A percentile compares a stretch with the other conserved stretches of the same genome.
These are phyloP conservation scores for Arvicanthis niloticus DNA, from an alignment of 2,113 vertebrate genomes.

Conservation along the genomic window DNA sequence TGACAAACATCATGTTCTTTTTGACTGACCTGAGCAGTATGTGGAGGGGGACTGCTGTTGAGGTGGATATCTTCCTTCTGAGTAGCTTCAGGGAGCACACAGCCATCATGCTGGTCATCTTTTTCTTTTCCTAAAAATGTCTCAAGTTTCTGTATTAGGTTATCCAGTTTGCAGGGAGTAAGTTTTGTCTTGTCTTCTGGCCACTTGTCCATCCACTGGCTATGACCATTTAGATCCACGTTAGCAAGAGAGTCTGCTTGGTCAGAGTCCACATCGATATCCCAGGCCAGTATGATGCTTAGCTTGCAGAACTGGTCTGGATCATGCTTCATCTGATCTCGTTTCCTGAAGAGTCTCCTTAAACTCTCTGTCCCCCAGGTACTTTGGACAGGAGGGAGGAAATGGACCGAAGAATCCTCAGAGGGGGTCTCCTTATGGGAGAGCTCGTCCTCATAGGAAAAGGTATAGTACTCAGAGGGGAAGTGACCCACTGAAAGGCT, in stretches of 20 bases:
- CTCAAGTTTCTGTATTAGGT: slow-evolving; percentile 61
- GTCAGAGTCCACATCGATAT: background rate
- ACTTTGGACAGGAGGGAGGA: slow-evolving; percentile 62
- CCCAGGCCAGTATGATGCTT: slow-evolving; percentile 55
- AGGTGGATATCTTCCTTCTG: background rate
- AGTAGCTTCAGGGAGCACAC: background rate
- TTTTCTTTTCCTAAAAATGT: slow-evolving; percentile 9
- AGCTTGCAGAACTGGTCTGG: slow-evolving; percentile 54
- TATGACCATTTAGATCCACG: background rate
- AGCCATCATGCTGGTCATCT: background rate
- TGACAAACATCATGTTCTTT: background rate
- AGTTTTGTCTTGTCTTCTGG: background rate
- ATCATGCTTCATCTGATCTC: background rate
- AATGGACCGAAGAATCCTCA: background rate
- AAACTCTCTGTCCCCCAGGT: background rate
- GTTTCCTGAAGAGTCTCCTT: background rate
- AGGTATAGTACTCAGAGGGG: slow-evolving; percentile 37
- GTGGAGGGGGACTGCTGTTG: background rate
- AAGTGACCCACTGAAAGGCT: slow-evolving; percentile 65
- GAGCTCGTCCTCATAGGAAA: background rate
- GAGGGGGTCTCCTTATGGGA: background rate
- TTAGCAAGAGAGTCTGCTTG: background rate
- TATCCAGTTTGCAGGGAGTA: slow-evolving; percentile 34
- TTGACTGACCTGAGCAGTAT: background rate
- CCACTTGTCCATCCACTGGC: background rate